phyloP scores from a whole-genome alignment of 2,888 invertebrate species.

The Galeruca laticollis region DNA sequence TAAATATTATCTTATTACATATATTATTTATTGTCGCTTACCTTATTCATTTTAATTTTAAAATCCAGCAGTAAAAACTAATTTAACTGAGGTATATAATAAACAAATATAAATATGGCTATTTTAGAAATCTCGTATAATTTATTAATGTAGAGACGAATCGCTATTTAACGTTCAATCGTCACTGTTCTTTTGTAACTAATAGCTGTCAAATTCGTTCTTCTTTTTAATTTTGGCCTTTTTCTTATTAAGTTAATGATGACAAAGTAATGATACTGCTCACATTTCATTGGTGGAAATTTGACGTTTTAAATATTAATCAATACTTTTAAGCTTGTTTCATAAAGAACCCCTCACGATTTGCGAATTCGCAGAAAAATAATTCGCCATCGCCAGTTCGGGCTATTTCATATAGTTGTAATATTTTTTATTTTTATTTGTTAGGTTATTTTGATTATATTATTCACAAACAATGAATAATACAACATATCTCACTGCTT shows the following conservation, averaged over 20 bases:
- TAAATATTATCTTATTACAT: not conserved
- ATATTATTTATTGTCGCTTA: conserved; percentile 1
- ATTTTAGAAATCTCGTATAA: not conserved
- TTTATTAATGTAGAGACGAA: not conserved
- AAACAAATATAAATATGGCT: conserved; percentile 3
- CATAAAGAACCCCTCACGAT: too few species aligned
- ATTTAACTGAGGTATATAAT: not conserved
- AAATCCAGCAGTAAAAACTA: not conserved
- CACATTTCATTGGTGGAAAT: not conserved
- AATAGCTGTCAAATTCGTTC: conserved; percentile 1
- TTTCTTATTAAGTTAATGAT: not conserved
- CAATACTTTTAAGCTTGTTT: too few species aligned
- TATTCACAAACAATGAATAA: too few species aligned
- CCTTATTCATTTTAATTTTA: conserved; percentile 14
- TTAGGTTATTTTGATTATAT: too few species aligned
- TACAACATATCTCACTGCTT: too few species aligned
- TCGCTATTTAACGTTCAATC: not conserved
- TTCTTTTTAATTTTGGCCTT: not conserved
- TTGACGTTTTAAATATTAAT: too few species aligned
- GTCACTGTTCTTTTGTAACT: conserved; percentile 1
- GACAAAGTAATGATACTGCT: not conserved
- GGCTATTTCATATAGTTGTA: too few species aligned
- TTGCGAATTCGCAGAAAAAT: too few species aligned
- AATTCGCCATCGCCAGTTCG: too few species aligned
- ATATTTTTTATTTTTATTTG: too few species aligned